Evolutionary conservation across 2,113 vertebrate species (phyloP).

Genomic region (Rhagologus leucostigma): DNA sequence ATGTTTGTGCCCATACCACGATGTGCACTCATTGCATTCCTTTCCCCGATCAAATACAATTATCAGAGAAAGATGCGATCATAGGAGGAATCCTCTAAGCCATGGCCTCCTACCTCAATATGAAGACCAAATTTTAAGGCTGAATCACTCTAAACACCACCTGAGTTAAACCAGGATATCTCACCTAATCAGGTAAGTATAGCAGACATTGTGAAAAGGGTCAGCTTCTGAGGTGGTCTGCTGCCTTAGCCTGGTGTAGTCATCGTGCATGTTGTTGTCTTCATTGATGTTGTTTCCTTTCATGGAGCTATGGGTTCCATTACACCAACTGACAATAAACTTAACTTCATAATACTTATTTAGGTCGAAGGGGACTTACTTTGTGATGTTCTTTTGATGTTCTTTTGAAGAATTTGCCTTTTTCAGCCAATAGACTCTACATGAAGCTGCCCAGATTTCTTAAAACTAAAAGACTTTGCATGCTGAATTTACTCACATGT

Average conservation of each 20-base stretch:
- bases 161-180: not conserved
- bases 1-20: not conserved
- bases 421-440: not conserved
- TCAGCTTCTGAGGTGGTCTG: not conserved
- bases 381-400: rapidly evolving
- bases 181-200: not conserved
- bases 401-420: not conserved
- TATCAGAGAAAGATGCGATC: not conserved
- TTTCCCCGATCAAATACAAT: not conserved
- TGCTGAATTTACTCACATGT: not conserved
- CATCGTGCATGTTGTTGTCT: not conserved
- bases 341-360: not conserved
- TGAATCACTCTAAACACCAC: not conserved
- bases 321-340: not conserved
- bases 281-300: not conserved
- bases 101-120: not conserved
- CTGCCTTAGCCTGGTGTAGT: not conserved
- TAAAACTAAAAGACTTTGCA: not conserved
- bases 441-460: not conserved
- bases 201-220: not conserved
- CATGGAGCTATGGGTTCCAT: not conserved
- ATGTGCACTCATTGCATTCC: rapidly evolving
- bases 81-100: not conserved
- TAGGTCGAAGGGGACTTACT: not conserved
- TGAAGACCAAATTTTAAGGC: not conserved